These are phyloP conservation scores for Dusona sp. DNA, from an alignment of 2,888 invertebrate genomes.

Conservation along the genomic window DNA sequence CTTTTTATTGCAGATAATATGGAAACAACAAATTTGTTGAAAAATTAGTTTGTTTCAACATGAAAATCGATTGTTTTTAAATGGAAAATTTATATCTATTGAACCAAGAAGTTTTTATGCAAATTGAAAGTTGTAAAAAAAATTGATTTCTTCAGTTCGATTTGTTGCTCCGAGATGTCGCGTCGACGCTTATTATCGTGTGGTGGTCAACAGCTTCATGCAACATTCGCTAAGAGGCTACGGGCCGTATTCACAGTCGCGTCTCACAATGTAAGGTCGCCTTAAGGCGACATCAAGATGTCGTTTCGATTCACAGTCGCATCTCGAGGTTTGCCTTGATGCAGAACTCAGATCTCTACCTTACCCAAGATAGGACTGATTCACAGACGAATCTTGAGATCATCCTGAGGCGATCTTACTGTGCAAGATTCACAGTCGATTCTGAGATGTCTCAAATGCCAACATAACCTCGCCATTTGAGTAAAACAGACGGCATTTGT, in stretches of 20 bases:
- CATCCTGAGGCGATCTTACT: neutral
- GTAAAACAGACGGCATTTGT: conserved; percentile 3
- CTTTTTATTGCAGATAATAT: neutral
- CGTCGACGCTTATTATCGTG: no score
- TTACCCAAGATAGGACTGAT: conserved; percentile 24
- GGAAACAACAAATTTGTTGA: no score
- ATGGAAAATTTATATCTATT: no score
- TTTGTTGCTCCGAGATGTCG: neutral
- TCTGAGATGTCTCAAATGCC: neutral
- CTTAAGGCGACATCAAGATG: neutral
- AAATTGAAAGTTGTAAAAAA: neutral
- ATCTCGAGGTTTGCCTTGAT: conserved; percentile 2
- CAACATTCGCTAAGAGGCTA: no score
- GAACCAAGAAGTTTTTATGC: neutral
- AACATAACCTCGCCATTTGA: conserved; percentile 29
- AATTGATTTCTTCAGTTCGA: neutral
- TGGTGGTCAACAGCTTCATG: no score
- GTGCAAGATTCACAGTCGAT: neutral
- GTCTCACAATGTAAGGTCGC: no score
- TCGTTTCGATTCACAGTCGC: conserved; percentile 8
- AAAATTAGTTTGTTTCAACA: no score
- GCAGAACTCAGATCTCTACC: conserved; percentile 25
- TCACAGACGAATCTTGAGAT: conserved; percentile 22
- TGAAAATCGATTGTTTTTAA: no score
- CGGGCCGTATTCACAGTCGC: conserved; percentile 16